Base-by-base conservation (phyloP, 2,797 vertebrate genomes). In the Cossypha caffra region DNA sequence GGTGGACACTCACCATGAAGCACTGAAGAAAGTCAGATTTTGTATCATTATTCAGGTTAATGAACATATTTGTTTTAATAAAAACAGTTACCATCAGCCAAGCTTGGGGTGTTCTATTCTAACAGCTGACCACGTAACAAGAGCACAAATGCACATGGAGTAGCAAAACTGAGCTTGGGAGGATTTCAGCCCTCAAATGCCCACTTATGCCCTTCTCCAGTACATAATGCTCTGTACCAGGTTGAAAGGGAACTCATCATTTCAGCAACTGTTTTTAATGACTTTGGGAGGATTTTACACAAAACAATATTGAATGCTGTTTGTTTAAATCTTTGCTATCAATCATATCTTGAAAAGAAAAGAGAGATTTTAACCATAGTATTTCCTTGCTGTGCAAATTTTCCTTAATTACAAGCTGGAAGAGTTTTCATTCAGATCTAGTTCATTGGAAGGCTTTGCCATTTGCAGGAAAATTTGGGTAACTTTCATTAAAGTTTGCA, bases 121-220 rank as follows among this genome's bases (percentile, higher is more conserved):
- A 25, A 31, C 16, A 11, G 20, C 24, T 82, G 69, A 40, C 16
- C 25, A 33, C 0, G 0, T 26, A 68, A 58, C 13, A 50, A 26
- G 24, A 77, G 10, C 35, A 40, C 20, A 71, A 79, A 73, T 15
- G 59, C 10, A 29, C 5, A 19, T 7, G 10, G 18, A 43, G 25
- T 29, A 78, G 28, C 37, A 80, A 74, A 84, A 58, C 9, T 57
- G 7, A 42, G 29, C 9, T 57, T 64, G 20, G 29, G 31, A 52
- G 48, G 62, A 81, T 54, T 89, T 86, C 31, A 62, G 58, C 11
- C 37, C 63, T 59, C 38, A 69, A 31, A 58, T 5, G 18, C 8
- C 11, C 9, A 62, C 21, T 42, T 69, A 67, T 29, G 15, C 13
- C 42, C 18, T 83, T 72, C 75, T 76, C 20, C 45, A 88, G 54